Conservation (phyloP, 2,113 vertebrate species). For the Phrynocephalus versicolor region DNA sequence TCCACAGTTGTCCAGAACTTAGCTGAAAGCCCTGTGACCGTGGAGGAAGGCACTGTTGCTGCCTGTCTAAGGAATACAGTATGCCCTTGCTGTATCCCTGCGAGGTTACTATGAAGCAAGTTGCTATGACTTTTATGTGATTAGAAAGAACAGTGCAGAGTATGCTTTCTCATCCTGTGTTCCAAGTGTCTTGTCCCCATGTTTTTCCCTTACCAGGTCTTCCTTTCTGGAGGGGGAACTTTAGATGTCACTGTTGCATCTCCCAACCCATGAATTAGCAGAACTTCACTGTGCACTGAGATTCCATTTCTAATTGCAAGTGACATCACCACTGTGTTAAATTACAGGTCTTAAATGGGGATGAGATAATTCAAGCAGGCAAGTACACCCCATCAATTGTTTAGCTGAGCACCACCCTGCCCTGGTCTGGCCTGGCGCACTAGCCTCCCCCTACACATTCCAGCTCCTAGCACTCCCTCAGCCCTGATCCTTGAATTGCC, state of each 20-base stretch:
- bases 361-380: constrained; percentile 91
- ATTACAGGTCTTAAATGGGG: constrained; percentile 95
- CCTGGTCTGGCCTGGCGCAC: constrained; percentile 75
- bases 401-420: constrained; percentile 78
- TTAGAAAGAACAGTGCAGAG: neutral
- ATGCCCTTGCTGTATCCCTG: neutral
- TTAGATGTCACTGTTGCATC: neutral
- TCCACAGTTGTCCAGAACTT: neutral
- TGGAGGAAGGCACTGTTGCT: neutral
- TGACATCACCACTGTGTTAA: constrained; percentile 88
- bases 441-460: constrained; percentile 81
- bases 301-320: constrained; percentile 68
- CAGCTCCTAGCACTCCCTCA: constrained; percentile 75
- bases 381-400: constrained; percentile 82
- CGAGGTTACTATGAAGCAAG: neutral
- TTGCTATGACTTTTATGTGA: neutral
- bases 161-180: neutral
- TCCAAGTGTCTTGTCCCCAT: neutral
- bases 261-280: constrained; percentile 19
- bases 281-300: constrained; percentile 59
- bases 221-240: neutral
- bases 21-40: neutral
- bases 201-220: too few species aligned
- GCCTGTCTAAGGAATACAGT: neutral
- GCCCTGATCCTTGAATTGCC: neutral